A percentile compares a stretch with the other conserved stretches of the same genome.
These are phyloP conservation scores for Clarias magur DNA, from an alignment of 2,113 vertebrate genomes.

Conservation along the genomic window DNA sequence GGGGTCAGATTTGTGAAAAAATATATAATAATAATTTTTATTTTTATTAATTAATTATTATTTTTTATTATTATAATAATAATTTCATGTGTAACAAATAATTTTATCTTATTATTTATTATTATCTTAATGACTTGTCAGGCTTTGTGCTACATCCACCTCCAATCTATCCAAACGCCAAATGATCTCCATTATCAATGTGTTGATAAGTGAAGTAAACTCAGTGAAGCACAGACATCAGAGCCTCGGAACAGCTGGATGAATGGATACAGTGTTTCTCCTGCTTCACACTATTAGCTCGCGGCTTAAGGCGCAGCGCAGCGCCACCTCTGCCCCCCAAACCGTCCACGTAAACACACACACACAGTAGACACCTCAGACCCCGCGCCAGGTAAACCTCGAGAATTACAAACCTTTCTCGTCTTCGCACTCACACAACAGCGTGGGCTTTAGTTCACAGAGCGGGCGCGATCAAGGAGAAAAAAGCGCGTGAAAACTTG, in stretches of 20 bases:
- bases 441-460: neutral
- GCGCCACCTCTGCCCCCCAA: conserved; percentile 60
- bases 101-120: no score
- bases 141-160: neutral
- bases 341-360: conserved; percentile 74
- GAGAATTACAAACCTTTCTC: neutral
- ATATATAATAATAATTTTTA: no score
- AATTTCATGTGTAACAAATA: no score
- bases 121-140: neutral
- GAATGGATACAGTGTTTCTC: conserved; percentile 45
- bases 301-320: conserved; percentile 58
- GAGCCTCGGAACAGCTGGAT: neutral
- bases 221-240: neutral
- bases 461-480: neutral
- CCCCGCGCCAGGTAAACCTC: neutral
- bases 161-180: neutral
- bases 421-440: neutral
- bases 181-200: neutral
- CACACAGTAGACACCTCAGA: neutral
- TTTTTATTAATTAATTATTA: no score
- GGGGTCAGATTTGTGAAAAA: no score
- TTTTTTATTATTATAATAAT: no score
- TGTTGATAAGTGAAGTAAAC: neutral
- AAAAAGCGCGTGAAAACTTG: neutral
- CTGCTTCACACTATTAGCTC: conserved; percentile 34